A percentile compares a stretch with the other conserved stretches of the same genome.
These are phyloP conservation scores for Drosophila multiciliata DNA, from an alignment of 2,888 invertebrate species.

Conservation along the genomic window DNA sequence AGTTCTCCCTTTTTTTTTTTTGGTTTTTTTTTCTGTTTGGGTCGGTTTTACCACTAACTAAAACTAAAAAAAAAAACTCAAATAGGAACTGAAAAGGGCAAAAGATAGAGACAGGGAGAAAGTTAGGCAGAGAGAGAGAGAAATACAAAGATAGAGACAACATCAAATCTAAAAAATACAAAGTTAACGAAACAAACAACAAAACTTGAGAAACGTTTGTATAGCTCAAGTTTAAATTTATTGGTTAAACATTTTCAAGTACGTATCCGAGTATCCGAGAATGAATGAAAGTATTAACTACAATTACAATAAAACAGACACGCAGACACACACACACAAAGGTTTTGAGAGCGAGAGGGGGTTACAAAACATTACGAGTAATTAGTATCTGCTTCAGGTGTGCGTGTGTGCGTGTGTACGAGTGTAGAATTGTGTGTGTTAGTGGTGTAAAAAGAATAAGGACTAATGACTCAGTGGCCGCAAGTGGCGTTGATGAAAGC, in stretches of 20 bases:
- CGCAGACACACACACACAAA: conserved; percentile 19
- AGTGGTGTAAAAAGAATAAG: conserved; percentile 5
- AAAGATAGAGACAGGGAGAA: conserved; percentile 3
- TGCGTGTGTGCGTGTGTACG: conserved; percentile 22
- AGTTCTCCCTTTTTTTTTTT: background rate
- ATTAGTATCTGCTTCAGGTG: conserved; percentile 38
- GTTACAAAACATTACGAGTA: conserved; percentile 51
- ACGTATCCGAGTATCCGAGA: conserved; percentile 8
- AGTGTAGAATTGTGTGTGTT: conserved; percentile 1
- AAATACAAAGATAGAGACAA: conserved; percentile 20
- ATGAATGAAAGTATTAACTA: conserved; percentile 33
- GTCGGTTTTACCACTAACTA: conserved; percentile 32
- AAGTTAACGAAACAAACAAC: conserved; percentile 13
- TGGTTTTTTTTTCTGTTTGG: conserved; percentile 14
- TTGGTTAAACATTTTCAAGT: conserved; percentile 52
- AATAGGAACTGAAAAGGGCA: conserved; percentile 11
- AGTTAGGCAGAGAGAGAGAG: background rate
- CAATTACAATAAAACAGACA: conserved; percentile 24
- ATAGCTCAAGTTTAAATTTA: conserved; percentile 40
- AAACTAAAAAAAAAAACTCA: conserved; percentile 18
- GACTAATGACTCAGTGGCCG: conserved; percentile 15
- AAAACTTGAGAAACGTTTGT: conserved; percentile 29
- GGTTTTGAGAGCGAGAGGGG: conserved; percentile 10
- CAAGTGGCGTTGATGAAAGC: background rate
- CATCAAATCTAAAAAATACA: conserved; percentile 21